phyloP scores from a whole-genome alignment of 1,140 invertebrate species.

The Palaemon carinicauda region DNA sequence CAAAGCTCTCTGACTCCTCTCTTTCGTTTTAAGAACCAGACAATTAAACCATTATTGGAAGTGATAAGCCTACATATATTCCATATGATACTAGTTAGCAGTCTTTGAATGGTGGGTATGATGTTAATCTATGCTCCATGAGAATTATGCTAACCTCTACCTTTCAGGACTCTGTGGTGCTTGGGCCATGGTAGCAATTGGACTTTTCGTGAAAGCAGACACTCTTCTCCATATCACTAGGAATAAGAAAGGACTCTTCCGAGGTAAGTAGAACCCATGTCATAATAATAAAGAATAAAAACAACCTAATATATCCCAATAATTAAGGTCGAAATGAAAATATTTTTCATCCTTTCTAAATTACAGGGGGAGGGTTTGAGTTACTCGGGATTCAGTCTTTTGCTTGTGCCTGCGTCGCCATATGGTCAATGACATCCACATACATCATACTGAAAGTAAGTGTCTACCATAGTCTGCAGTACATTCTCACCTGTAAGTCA shows the following conservation, averaged over 20 bases:
- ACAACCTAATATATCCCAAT: no score
- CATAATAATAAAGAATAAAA: no score
- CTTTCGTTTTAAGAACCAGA: no score
- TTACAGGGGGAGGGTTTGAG: conserved; percentile 82
- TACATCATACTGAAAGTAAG: conserved; percentile 70
- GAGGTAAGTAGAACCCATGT: conserved; percentile 68
- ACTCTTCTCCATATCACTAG: conserved; percentile 78
- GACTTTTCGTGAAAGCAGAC: conserved; percentile 88
- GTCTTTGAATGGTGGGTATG: no score
- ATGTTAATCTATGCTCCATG: no score
- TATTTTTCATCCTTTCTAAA: not conserved
- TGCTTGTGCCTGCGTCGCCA: conserved; percentile 73
- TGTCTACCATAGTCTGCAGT: not conserved
- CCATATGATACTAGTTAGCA: no score
- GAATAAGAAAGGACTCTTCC: conserved; percentile 80
- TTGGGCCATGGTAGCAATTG: conserved; percentile 85
- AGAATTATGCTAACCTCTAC: no score
- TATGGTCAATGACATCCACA: conserved; percentile 79
- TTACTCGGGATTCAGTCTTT: conserved; percentile 82
- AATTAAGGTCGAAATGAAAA: no score
- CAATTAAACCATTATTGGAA: no score
- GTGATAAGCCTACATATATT: no score
- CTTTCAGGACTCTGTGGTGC: conserved; percentile 67
- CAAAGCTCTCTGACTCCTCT: no score
- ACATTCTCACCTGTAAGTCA: no score